Evolutionary conservation across 92 coral and sea anemone genomes (phyloP), one percentile per base, ranked within the genome.

Genomic region (Scolanthus callimorphus): DNA sequence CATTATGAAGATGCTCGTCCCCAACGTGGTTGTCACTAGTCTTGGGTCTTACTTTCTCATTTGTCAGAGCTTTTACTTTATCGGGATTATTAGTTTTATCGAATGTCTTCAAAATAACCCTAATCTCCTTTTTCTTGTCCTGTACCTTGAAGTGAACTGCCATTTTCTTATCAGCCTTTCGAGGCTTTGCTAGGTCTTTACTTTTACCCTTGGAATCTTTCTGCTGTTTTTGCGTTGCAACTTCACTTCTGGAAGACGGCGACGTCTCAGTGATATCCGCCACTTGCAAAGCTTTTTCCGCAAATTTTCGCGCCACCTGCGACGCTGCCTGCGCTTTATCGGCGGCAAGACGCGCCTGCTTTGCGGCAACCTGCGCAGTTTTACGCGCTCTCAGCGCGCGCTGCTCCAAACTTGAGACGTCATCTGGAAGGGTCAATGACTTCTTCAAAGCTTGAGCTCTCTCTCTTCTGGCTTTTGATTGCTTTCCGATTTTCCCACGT

Each of bases 291-390:
- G 52, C 52, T 4, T 9, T 44, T 29, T 55, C 39, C 0, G 74
- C 74, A 38, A 67, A 53, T 47, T 41, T 30, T 34, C 30, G 45
- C 43, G 74, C 74, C 74, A 41, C 31, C 55, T 67, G 43, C 2
- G 74, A 67, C 27, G 74, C 74, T 4, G 63, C 74, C 20, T 67
- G 74, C 31, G 74, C 74, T 47, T 39, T 25, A 20, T 55, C 38
- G 25, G 74, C 74, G 26, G 74, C 74, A 27, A 54, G 27, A 41
- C 31, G 28, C 9, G 74, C 74, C 55, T 67, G 61, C 12, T 45
- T 52, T 31, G 64, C 64, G 15, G 74, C 74, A 25, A 1, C 46
- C 22, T 67, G 53, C 2, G 74, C 74, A 2, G 53, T 51, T 29
- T 67, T 50, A 17, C 74, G 74, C 53, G 74, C 74, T n/a, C 52